phyloP scores from a whole-genome alignment of 2,113 vertebrate species.

The Scartelaos histophorus region DNA sequence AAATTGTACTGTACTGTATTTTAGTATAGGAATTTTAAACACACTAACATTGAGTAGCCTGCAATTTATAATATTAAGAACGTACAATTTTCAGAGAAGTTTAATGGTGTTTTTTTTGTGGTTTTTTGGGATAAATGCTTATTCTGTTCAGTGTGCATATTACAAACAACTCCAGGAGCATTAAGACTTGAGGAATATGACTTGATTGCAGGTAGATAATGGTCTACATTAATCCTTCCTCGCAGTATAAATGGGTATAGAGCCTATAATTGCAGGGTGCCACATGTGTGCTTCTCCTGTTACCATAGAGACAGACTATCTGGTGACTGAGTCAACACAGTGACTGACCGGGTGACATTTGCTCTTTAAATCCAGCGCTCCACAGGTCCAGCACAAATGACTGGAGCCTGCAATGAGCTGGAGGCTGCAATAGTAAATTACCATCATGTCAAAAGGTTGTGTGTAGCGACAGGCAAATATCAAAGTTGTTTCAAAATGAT shows the following conservation, averaged over 20 bases:
- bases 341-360: slow-evolving; percentile 67
- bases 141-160: too few relatives aligned
- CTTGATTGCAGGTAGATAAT: too few relatives aligned
- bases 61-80: too few relatives aligned
- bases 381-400: slow-evolving; percentile 47
- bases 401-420: slow-evolving; percentile 36
- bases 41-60: too few relatives aligned
- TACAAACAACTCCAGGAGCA: too few relatives aligned
- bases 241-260: neutral
- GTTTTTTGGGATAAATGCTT: too few relatives aligned
- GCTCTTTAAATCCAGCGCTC: slow-evolving; percentile 59
- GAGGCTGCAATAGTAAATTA: slow-evolving; percentile 35
- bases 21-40: too few relatives aligned
- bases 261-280: slow-evolving; percentile 41
- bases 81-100: too few relatives aligned
- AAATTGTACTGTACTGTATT: too few relatives aligned
- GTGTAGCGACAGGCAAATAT: slow-evolving; percentile 7
- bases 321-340: slow-evolving; percentile 56
- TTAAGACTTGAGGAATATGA: too few relatives aligned
- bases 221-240: neutral
- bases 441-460: slow-evolving; percentile 28
- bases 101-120: too few relatives aligned
- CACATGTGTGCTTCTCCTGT: slow-evolving; percentile 56
- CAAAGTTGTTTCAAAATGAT: slow-evolving; percentile 4
- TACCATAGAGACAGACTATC: slow-evolving; percentile 71